Evolutionary conservation across 2,888 invertebrate genomes (phyloP), one percentile per base, ranked within the genome.

Genomic region (Glomeris marginata): DNA sequence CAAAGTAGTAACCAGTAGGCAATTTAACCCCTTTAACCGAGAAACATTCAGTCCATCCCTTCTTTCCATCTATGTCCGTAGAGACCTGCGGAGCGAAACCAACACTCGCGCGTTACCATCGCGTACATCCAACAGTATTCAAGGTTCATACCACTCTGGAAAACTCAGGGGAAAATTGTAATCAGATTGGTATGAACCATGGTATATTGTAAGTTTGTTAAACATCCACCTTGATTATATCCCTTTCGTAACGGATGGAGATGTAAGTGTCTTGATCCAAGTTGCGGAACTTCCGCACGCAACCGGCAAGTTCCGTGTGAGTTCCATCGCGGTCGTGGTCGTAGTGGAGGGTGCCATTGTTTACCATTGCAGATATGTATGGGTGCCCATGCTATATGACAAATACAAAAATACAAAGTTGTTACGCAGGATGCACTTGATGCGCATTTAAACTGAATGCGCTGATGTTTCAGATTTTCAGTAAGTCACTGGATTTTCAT

Each of bases 291-390:
- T 91, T 88, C 8, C 88, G 86, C 67, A 95, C 92, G 69, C 98
- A 99, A 22, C 98, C 98, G 15, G 92, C 84, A 13, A 99, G 67
- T 69, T 95, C 90, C 1, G 97, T 97, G 66, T 94, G 94, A 0
- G 97, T 97, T 43, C 98, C 98, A 71, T 99, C 98, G 41, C 86
- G 73, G 65, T 99, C 98, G 68, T 99, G 98, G 69, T 99, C 98
- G 68, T 98, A 99, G 64, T 84, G 82, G 54, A 90, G 72, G 1
- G 84, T 75, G 15, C 98, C 98, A 69, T 99, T 97, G 69, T 91
- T 95, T 2, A 99, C 77, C 95, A 97, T 98, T 2, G 88, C 92
- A 49, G 95, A 95, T 60, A 98, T 81, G 69, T 88, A 99, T 0
- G 98, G 98, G 74, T 98, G 97, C 63, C 88, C 86, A 68, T 97